Percentiles rank a stretch among this genome's conserved stretches.
phyloP scores from a whole-genome alignment of 2,113 vertebrate genomes.

The Lepus timidus region DNA sequence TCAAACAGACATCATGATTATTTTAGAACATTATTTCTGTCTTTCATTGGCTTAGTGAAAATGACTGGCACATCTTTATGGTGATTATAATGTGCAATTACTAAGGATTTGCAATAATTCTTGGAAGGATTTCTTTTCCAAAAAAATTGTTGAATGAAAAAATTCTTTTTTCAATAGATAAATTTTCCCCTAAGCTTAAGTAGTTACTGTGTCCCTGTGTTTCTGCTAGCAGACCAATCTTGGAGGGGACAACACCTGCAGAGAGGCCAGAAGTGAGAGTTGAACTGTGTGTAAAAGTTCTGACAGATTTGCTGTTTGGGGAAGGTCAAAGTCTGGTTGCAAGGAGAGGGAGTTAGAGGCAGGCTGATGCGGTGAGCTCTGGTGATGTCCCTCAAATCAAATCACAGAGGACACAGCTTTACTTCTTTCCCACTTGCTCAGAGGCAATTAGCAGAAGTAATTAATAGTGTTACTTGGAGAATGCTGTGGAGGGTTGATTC shows the following conservation, averaged over 20 bases:
- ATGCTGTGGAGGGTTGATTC: conserved; percentile 61
- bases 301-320: background rate
- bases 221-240: background rate
- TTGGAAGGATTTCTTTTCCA: background rate
- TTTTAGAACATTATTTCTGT: background rate
- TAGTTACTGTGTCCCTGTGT: background rate
- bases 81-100: background rate
- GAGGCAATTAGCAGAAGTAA: conserved; percentile 69
- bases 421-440: background rate
- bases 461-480: conserved; percentile 65
- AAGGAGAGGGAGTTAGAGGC: background rate
- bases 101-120: background rate
- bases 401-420: background rate
- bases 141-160: background rate
- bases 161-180: background rate
- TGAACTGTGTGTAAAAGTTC: background rate
- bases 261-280: background rate
- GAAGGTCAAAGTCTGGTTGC: background rate
- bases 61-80: background rate
- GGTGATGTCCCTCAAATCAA: background rate
- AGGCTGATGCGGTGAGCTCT: background rate
- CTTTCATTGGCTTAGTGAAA: background rate
- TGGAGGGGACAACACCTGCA: background rate
- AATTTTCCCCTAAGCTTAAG: background rate
- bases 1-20: background rate